Percentiles rank a stretch among this genome's conserved stretches.
These are phyloP conservation scores for Rotaria magnacalcarata DNA, from an alignment of 2,888 invertebrate genomes.

Conservation along the genomic window DNA sequence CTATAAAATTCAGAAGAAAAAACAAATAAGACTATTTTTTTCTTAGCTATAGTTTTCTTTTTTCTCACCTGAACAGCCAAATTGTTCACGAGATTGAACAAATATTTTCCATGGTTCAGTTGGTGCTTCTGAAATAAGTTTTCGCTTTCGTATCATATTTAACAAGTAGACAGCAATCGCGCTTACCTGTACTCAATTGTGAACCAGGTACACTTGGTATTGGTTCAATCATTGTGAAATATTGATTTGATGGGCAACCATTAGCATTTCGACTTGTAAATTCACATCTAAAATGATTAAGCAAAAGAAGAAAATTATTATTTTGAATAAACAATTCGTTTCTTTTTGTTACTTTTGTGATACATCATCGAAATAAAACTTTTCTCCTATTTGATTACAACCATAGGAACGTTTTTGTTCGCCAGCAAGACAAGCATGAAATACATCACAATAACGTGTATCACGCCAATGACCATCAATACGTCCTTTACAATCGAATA, in stretches of 20 bases:
- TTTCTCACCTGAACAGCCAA: conserved; percentile 36
- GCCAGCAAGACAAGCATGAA: conserved; percentile 43
- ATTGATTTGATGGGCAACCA: conserved; percentile 38
- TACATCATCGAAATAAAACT: conserved; percentile 43
- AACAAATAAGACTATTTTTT: neutral
- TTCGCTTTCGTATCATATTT: neutral
- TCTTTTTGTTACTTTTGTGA: conserved; percentile 1
- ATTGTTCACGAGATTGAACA: conserved; percentile 45
- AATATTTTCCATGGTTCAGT: conserved; percentile 46
- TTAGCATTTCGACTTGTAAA: conserved; percentile 31
- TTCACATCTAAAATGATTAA: conserved; percentile 38
- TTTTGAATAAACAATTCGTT: neutral
- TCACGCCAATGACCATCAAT: conserved; percentile 45
- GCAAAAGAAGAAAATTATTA: neutral
- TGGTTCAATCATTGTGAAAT: conserved; percentile 13
- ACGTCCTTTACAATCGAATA: conserved; percentile 41
- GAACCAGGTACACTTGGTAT: neutral
- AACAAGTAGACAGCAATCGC: neutral
- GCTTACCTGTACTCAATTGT: neutral
- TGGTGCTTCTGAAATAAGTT: neutral
- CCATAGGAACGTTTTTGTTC: conserved; percentile 42
- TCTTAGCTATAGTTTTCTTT: too few relatives aligned
- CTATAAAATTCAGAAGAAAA: neutral
- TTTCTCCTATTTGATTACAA: conserved; percentile 45
- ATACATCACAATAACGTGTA: conserved; percentile 44